These are phyloP conservation scores for Benitochromis conjunctus DNA, from an alignment of 2,113 vertebrate species.

Conservation along the genomic window DNA sequence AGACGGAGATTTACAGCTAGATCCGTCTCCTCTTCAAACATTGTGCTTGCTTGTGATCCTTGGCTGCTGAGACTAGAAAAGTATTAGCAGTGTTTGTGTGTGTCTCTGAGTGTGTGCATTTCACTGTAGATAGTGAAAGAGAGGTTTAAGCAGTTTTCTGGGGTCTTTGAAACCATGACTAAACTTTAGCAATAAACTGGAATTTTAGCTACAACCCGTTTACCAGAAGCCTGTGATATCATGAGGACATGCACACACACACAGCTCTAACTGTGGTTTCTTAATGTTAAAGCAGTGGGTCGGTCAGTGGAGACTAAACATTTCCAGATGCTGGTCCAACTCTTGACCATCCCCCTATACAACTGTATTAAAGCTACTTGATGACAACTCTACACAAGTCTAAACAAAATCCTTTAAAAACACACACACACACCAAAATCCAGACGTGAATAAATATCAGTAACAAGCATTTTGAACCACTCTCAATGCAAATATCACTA, in stretches of 20 bases:
- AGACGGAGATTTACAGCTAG: slow-evolving; percentile 22
- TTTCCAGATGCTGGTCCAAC: slow-evolving; percentile 2
- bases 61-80: not conserved
- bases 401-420: not conserved
- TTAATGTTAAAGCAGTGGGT: not conserved
- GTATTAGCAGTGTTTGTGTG: not conserved
- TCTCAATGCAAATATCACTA: not conserved
- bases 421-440: not conserved
- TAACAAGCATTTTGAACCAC: not conserved
- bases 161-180: slow-evolving; percentile 12
- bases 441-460: not conserved
- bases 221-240: slow-evolving; percentile 10
- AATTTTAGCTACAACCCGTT: not conserved
- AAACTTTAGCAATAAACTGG: slow-evolving; percentile 1
- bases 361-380: not conserved
- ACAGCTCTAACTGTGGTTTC: not conserved
- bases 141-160: slow-evolving; percentile 9
- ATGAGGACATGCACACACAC: not conserved
- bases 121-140: not conserved
- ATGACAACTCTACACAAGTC: not conserved
- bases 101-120: not conserved
- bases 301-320: not conserved
- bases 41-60: slow-evolving; percentile 1
- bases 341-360: not conserved
- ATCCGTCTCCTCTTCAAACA: slow-evolving; percentile 27